Evolutionary conservation across 2,888 invertebrate genomes (phyloP).

Genomic region (Oligia strigilis): DNA sequence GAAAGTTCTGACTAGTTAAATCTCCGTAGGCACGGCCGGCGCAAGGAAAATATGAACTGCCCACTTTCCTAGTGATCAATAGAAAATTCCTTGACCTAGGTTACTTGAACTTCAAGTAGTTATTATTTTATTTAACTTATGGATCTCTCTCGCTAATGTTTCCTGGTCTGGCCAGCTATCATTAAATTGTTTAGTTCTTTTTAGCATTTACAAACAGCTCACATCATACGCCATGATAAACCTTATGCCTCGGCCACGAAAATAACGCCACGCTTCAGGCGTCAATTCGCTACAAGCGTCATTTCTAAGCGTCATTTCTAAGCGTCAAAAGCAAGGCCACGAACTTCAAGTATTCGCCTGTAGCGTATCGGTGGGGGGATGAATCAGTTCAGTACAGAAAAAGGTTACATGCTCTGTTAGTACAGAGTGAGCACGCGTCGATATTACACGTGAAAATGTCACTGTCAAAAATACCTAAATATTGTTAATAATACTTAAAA

Average conservation of each 20-base stretch:
- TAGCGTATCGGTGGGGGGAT: too few relatives aligned
- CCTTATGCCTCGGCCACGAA: neutral
- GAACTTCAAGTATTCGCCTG: too few relatives aligned
- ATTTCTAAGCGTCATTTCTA: too few relatives aligned
- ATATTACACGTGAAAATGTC: too few relatives aligned
- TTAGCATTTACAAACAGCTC: neutral
- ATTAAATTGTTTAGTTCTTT: neutral
- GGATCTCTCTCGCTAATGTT: neutral
- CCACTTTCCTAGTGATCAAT: conserved; percentile 34
- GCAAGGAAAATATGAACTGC: conserved; percentile 36
- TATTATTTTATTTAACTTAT: neutral
- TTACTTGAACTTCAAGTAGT: neutral
- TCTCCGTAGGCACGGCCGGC: conserved; percentile 19
- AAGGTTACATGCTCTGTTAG: too few relatives aligned
- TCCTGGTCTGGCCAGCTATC: neutral
- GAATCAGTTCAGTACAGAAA: too few relatives aligned
- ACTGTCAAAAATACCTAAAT: too few relatives aligned
- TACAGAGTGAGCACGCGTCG: too few relatives aligned
- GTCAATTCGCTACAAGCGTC: too few relatives aligned
- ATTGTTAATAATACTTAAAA: too few relatives aligned
- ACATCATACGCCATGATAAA: neutral
- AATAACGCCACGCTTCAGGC: too few relatives aligned
- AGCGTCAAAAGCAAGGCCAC: too few relatives aligned
- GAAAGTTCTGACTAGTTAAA: conserved; percentile 49
- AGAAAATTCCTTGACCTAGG: neutral